Evolutionary conservation across 2,888 invertebrate species (phyloP).

Genomic region (Dryadula phaetusa): DNA sequence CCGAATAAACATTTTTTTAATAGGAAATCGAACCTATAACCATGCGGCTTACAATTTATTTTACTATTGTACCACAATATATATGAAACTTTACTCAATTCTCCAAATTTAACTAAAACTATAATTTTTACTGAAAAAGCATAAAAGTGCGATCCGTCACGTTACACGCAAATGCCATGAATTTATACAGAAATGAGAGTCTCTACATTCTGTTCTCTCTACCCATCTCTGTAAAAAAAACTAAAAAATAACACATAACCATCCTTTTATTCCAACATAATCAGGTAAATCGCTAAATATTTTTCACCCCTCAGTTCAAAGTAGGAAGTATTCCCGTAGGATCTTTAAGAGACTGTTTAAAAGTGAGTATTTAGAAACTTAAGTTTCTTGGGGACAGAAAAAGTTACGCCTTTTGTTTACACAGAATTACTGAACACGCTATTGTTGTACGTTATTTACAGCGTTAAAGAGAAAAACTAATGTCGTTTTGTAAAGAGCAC

Average conservation of each 20-base stretch:
- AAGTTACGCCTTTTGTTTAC: conserved; percentile 41
- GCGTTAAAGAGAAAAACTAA: conserved; percentile 4
- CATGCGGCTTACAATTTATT: too few species aligned
- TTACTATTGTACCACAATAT: too few species aligned
- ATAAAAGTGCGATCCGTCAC: too few species aligned
- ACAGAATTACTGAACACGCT: conserved; percentile 34
- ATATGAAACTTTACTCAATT: too few species aligned
- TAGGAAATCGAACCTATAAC: too few species aligned
- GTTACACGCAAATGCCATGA: too few species aligned
- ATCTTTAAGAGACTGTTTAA: conserved; percentile 39
- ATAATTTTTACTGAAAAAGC: too few species aligned
- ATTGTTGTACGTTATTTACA: conserved; percentile 36
- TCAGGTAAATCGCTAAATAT: neutral
- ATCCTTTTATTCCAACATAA: neutral
- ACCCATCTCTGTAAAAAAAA: too few species aligned
- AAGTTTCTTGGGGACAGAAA: conserved; percentile 38
- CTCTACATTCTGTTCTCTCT: too few species aligned
- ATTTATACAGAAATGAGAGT: too few species aligned
- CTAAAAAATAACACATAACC: neutral
- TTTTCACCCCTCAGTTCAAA: conserved; percentile 19
- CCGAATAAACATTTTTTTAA: too few species aligned
- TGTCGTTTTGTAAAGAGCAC: neutral
- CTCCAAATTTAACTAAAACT: too few species aligned
- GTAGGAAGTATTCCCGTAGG: conserved; percentile 31
- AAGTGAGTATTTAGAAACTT: conserved; percentile 40